These are phyloP conservation scores for Macaria notata DNA, from an alignment of 2,888 invertebrate genomes.

Conservation along the genomic window DNA sequence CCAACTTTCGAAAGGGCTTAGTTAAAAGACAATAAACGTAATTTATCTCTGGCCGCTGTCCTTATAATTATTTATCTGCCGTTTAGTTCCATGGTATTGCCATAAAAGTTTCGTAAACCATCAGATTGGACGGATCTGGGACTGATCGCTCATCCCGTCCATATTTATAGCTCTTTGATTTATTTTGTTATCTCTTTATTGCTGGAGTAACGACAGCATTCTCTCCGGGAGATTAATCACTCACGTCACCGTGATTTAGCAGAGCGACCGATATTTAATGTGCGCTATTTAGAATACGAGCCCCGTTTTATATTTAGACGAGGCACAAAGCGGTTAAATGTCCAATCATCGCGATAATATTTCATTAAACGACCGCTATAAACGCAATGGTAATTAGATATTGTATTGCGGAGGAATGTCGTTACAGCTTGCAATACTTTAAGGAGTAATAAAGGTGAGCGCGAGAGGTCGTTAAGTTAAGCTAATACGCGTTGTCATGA, in stretches of 20 bases:
- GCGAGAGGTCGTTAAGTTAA: constrained; percentile 35
- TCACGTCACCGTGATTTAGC: constrained; percentile 79
- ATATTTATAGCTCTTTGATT: constrained; percentile 80
- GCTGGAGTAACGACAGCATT: constrained; percentile 79
- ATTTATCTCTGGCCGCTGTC: constrained; percentile 65
- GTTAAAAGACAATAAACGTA: constrained; percentile 64
- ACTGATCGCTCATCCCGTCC: constrained; percentile 74
- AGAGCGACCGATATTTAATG: constrained; percentile 80
- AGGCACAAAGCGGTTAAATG: constrained; percentile 61
- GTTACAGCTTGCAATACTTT: constrained; percentile 35
- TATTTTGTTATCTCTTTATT: constrained; percentile 82
- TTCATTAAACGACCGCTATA: constrained; percentile 46
- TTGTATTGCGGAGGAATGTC: constrained; percentile 41
- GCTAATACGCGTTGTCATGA: constrained; percentile 41
- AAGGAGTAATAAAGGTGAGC: constrained; percentile 35
- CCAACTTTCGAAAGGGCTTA: constrained; percentile 45
- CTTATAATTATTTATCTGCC: constrained; percentile 61
- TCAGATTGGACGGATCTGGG: constrained; percentile 67
- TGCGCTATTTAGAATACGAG: constrained; percentile 73
- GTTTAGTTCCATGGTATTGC: constrained; percentile 62
- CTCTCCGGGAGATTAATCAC: constrained; percentile 79
- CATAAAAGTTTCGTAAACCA: constrained; percentile 76
- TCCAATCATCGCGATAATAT: constrained; percentile 59
- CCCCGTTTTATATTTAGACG: constrained; percentile 70
- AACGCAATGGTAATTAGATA: constrained; percentile 46